Evolutionary conservation across 2,113 vertebrate genomes (phyloP).

Genomic region (Epinephelus moara): DNA sequence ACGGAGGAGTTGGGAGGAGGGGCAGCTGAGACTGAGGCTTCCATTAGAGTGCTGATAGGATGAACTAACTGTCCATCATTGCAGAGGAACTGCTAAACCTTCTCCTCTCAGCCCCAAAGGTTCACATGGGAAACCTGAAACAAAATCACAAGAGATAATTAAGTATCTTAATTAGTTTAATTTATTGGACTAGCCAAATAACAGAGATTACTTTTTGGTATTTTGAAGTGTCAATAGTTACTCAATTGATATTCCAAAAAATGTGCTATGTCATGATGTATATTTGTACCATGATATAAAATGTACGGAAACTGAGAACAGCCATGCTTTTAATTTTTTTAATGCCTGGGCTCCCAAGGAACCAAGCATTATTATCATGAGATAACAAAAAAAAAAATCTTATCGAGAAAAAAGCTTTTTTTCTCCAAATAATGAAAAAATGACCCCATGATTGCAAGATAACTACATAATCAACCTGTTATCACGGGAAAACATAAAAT

Average conservation of each 20-base stretch:
- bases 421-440: too few species aligned
- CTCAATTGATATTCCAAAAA: neutral
- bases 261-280: too few species aligned
- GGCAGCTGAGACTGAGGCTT: conserved; percentile 39
- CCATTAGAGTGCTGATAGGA: conserved; percentile 47
- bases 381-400: too few species aligned
- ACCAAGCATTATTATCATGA: too few species aligned
- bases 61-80: conserved; percentile 38
- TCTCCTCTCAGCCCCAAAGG: neutral
- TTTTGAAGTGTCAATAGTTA: neutral
- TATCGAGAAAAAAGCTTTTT: too few species aligned
- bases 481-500: too few species aligned
- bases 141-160: neutral
- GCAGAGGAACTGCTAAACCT: neutral
- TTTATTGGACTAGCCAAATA: neutral
- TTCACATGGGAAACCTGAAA: conserved; percentile 27
- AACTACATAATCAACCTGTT: too few species aligned
- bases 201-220: neutral
- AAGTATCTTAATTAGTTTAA: neutral
- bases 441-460: too few species aligned
- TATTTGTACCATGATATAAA: too few species aligned
- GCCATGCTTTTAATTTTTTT: too few species aligned
- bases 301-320: too few species aligned
- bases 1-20: conserved; percentile 60
- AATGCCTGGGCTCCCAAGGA: too few species aligned